Evolutionary conservation across 2,113 vertebrate genomes (phyloP).

Genomic region (Mungos mungo): DNA sequence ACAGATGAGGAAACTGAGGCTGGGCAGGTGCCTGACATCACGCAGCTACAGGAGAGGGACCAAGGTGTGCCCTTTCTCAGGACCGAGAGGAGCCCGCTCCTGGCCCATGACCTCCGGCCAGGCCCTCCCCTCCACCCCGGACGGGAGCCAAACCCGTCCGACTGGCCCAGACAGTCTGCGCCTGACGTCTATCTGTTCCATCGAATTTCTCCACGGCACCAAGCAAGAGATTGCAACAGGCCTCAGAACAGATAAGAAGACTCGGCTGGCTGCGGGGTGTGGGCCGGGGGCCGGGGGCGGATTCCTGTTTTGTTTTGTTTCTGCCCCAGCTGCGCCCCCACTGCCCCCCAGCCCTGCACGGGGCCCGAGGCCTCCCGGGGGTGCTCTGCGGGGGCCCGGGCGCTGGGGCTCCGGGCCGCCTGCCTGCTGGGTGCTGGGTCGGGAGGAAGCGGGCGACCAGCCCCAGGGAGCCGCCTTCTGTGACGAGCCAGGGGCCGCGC

Average conservation of each 20-base stretch:
- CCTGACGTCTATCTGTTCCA: slow-evolving; percentile 45
- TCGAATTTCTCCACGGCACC: slow-evolving; percentile 6
- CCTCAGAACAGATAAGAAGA: not conserved
- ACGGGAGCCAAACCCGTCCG: slow-evolving; percentile 56
- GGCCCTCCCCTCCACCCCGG: not conserved
- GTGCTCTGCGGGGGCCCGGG: not conserved
- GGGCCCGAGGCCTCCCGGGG: not conserved
- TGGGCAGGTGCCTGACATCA: not conserved
- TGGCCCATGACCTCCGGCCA: not conserved
- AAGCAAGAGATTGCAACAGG: slow-evolving; percentile 6
- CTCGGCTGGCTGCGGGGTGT: not conserved
- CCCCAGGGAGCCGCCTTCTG: not conserved
- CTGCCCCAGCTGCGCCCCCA: not conserved
- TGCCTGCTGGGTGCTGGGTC: not conserved
- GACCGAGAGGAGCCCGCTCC: accelerated
- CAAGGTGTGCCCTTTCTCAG: accelerated
- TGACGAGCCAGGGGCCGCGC: accelerated
- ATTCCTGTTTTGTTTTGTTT: not conserved
- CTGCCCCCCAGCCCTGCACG: not conserved
- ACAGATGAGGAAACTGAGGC: not conserved
- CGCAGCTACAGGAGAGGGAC: not conserved
- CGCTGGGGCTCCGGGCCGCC: accelerated
- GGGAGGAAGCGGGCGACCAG: not conserved
- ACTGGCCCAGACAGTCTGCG: not conserved
- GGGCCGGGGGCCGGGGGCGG: not conserved